These are phyloP conservation scores for Carassius auratus DNA, from an alignment of 2,113 vertebrate species.

Conservation along the genomic window DNA sequence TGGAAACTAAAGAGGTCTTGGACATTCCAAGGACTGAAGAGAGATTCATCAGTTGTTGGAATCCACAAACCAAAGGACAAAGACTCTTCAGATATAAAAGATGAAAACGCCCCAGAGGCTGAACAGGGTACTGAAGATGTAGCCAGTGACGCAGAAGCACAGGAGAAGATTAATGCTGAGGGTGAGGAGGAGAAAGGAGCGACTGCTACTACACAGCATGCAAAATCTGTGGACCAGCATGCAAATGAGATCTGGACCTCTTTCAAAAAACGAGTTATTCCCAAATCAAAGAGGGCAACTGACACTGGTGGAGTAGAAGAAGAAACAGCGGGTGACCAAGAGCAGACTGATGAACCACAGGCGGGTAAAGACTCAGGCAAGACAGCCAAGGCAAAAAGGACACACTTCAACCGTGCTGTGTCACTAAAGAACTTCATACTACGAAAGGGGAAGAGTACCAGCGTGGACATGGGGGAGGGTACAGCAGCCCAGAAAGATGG, in stretches of 20 bases:
- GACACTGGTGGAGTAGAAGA: constrained; percentile 71
- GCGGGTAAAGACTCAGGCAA: constrained; percentile 73
- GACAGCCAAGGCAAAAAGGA: constrained; percentile 75
- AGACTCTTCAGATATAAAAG: constrained; percentile 63
- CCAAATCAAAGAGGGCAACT: constrained; percentile 75
- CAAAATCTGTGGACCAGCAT: constrained; percentile 74
- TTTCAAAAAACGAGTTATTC: constrained; percentile 80
- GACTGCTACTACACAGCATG: constrained; percentile 49
- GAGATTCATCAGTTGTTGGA: constrained; percentile 75
- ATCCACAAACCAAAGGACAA: constrained; percentile 76
- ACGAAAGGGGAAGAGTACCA: constrained; percentile 77
- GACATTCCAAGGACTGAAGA: constrained; percentile 82
- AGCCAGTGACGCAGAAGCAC: constrained; percentile 58
- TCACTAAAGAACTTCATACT: constrained; percentile 83
- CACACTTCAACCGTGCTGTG: constrained; percentile 77
- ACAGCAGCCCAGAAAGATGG: constrained; percentile 55
- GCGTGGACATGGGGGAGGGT: constrained; percentile 72
- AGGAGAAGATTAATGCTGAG: constrained; percentile 60
- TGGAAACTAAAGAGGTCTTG: constrained; percentile 82
- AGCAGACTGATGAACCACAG: constrained; percentile 70
- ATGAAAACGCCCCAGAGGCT: constrained; percentile 45
- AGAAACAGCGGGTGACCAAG: constrained; percentile 63
- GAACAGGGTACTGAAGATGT: constrained; percentile 62
- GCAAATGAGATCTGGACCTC: constrained; percentile 81
- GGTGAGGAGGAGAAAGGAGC: constrained; percentile 67